phyloP scores from a whole-genome alignment of 2,888 invertebrate species.

The Acleris holmiana region DNA sequence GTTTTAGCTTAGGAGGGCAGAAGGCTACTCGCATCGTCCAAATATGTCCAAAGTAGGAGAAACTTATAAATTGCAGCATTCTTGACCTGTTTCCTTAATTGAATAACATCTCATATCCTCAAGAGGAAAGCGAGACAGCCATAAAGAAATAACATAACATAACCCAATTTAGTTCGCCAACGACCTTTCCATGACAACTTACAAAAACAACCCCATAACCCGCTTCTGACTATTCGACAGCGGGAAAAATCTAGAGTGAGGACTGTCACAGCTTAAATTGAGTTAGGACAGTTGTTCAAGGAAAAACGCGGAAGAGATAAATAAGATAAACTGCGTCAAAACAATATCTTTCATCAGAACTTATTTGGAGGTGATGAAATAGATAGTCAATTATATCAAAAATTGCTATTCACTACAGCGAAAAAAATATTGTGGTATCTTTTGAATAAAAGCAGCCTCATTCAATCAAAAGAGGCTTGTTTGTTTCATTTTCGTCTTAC shows the following conservation, averaged over 20 bases:
- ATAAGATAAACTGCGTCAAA: not conserved
- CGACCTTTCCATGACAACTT: constrained; percentile 43
- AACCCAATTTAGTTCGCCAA: constrained; percentile 45
- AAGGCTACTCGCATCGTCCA: too few species aligned
- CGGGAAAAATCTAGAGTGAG: constrained; percentile 55
- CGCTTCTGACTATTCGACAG: constrained; percentile 51
- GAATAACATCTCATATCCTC: constrained; percentile 34
- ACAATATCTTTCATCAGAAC: too few species aligned
- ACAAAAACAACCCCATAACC: constrained; percentile 55
- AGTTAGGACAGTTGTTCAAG: not conserved
- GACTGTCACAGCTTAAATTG: constrained; percentile 39
- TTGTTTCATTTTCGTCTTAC: too few species aligned
- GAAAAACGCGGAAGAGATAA: constrained; percentile 18
- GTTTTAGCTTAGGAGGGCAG: too few species aligned
- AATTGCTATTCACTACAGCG: too few species aligned
- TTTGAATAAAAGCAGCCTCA: too few species aligned
- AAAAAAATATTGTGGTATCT: too few species aligned
- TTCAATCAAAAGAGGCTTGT: too few species aligned
- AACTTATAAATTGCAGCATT: not conserved
- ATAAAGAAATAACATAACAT: constrained; percentile 37
- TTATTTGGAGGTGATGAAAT: too few species aligned
- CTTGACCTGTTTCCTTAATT: constrained; percentile 34
- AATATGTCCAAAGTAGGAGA: not conserved
- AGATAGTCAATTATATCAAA: too few species aligned
- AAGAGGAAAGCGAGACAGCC: constrained; percentile 13